Conservation (phyloP, 1,140 invertebrate genomes). For the Danaus plexippus region DNA sequence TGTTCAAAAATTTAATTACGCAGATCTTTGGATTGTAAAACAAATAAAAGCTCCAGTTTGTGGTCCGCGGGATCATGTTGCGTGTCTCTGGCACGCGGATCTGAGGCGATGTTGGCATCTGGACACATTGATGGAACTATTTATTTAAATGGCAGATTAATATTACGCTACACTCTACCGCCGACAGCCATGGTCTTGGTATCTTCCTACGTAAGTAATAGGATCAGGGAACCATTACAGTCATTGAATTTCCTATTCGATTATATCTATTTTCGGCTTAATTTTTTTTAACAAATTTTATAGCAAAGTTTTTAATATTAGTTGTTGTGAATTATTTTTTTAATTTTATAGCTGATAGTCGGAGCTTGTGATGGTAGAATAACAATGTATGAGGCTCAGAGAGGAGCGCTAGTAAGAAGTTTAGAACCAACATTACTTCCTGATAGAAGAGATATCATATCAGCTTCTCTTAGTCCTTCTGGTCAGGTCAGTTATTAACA, state of each 20-base stretch:
- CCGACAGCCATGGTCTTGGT: constrained; percentile 44
- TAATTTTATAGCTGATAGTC: constrained; percentile 44
- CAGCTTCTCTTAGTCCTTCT: constrained; percentile 45
- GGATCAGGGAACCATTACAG: too few species aligned
- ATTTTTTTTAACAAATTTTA: background rate
- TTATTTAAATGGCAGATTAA: constrained; percentile 47
- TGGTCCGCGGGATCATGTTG: constrained; percentile 61
- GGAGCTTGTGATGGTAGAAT: constrained; percentile 58
- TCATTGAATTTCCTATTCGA: constrained; percentile 1
- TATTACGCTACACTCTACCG: constrained; percentile 49
- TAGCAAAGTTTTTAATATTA: background rate
- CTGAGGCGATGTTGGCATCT: constrained; percentile 67
- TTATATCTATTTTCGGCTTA: background rate
- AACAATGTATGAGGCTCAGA: constrained; percentile 47
- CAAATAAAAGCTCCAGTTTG: constrained; percentile 80
- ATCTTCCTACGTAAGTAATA: constrained; percentile 78
- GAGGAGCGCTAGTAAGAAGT: constrained; percentile 45
- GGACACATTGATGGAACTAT: constrained; percentile 57
- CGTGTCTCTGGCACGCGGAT: constrained; percentile 50
- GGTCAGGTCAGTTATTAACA: constrained; percentile 41
- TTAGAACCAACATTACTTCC: constrained; percentile 47
- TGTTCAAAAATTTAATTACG: constrained; percentile 7
- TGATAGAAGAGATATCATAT: constrained; percentile 43
- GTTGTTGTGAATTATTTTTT: background rate
- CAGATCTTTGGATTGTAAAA: constrained; percentile 81